These are phyloP conservation scores for Heliopora coerulea DNA, from an alignment of 92 coral and sea anemone species.

Conservation along the genomic window DNA sequence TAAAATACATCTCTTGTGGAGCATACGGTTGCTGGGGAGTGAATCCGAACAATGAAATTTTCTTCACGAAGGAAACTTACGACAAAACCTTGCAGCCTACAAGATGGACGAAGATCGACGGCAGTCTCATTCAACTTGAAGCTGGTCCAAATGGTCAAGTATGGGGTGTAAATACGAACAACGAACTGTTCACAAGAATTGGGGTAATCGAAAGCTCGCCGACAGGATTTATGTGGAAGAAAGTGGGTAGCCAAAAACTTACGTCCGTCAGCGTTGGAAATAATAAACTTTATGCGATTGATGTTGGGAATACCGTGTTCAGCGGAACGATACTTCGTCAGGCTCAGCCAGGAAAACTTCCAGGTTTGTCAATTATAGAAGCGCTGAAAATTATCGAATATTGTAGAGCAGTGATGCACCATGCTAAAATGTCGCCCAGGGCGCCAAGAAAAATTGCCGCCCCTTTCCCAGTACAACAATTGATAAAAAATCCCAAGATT, in stretches of 20 bases:
- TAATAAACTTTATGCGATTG: background rate
- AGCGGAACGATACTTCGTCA: background rate
- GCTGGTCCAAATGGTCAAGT: constrained; percentile 32
- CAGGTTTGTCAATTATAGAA: too few relatives aligned
- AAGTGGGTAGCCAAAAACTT: background rate
- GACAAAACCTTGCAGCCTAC: constrained; percentile 25
- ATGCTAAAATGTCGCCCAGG: too few relatives aligned
- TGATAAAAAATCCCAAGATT: too few relatives aligned
- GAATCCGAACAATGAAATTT: constrained; percentile 3
- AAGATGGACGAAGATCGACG: constrained; percentile 1
- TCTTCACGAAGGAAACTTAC: constrained; percentile 13
- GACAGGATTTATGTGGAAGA: constrained; percentile 7
- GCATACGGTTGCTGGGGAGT: constrained; percentile 33
- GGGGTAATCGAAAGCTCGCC: constrained; percentile 1
- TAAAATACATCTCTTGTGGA: constrained; percentile 44
- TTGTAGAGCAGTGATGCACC: too few relatives aligned
- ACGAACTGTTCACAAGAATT: constrained; percentile 9
- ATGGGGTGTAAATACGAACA: constrained; percentile 6
- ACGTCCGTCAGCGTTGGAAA: constrained; percentile 17
- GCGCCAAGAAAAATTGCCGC: too few relatives aligned
- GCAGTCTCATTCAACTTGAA: constrained; percentile 16
- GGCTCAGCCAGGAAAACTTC: background rate
- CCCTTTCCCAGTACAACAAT: too few relatives aligned
- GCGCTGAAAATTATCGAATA: too few relatives aligned
- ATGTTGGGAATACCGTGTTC: constrained; percentile 10